Evolutionary conservation across 1,140 invertebrate genomes (phyloP), one percentile per base, ranked within the genome.

Genomic region (Melipona quadrifasciata): DNA sequence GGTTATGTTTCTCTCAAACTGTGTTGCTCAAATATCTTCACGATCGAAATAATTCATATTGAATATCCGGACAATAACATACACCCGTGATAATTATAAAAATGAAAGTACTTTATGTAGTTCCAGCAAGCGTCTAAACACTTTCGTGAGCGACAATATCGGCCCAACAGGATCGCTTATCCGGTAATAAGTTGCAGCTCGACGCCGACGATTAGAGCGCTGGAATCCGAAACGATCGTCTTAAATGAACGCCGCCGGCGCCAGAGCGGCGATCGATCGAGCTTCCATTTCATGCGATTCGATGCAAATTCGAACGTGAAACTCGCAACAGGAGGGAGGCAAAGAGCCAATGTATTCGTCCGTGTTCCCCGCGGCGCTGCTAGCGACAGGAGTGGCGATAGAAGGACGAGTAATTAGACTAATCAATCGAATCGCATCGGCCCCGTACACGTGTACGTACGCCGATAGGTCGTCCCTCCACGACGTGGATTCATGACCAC

Each of bases 351-450:
- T 71, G 75, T 68, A 77, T 78, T 79, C 65, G 64, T 27, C 81
- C 24, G 16, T 39, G 82, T 79, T 72, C 83, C 77, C 77, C 47
- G 64, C 74, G 81, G 80, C 85, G 74, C 17, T 78, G 74, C 21
- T 67, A 65, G 84, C 72, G 84, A 85, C 80, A 76, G 80, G 67
- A 84, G 80, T 72, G 76, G 86, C 71, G 81, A 70, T 67, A 76
- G 84, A 77, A 53, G 87, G 84, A 34, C 84, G 82, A 88, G 73
- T 90, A 88, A 90, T 90, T 90, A 86, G 85, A 78, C 81, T 87
- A 90, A 90, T 90, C 87, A 90, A 90, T 88, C 81, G 85, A 84
- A 88, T 88, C 75, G 80, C 72, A 31, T 68, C 21, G 72, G 47
- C 71, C 83, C 6, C 3, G 57, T 78, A 74, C 85, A 80, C 85